Evolutionary conservation across 2,113 vertebrate genomes (phyloP), one percentile per base, ranked within the genome.

Genomic region (Dissostichus mawsoni): DNA sequence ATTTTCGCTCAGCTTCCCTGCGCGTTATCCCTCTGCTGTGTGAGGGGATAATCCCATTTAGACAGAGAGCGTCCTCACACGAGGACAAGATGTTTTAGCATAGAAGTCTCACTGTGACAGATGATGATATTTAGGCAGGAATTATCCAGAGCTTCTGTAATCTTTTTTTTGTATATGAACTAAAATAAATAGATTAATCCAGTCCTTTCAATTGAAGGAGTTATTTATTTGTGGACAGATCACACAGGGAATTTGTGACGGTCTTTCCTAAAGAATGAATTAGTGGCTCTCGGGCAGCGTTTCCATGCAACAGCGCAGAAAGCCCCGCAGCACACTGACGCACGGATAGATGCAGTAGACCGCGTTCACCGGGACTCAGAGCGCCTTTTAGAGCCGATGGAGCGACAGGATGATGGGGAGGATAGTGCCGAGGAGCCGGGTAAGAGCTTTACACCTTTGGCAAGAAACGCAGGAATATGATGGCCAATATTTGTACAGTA

Each of bases 331-430:
- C 53, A 9, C 45, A 11, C 52, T 0, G 36, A 10, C 13, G 50
- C 16, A 33, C 71, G 50, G 36, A 29, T 50, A 69, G 67, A 85
- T 75, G 78, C 20, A 57, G 81, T 48, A 11, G 59, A 59, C 45
- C 36, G 50, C 48, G 17, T 8, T n/a, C 7, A 81, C 25, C 9
- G 29, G 55, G 12, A 64, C 41, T 33, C 29, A 0, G 66, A 25
- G 77, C 74, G 84, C 48, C 33, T 57, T 50, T 47, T 61, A 10
- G 11, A 23, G 18, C 71, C n/a, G 16, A 93, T 93, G 91, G 86
- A 93, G 76, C 68, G 71, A 51, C 73, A 50, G 5, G 75, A 50
- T 14, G 76, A 66, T 18, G 63, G 63, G 56, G 47, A 68, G 12
- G 69, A 62, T 18, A 64, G 65, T 4, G 69, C 53, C 8, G 14